phyloP scores from a whole-genome alignment of 2,797 vertebrate species.

The Periophthalmus magnuspinnatus region DNA sequence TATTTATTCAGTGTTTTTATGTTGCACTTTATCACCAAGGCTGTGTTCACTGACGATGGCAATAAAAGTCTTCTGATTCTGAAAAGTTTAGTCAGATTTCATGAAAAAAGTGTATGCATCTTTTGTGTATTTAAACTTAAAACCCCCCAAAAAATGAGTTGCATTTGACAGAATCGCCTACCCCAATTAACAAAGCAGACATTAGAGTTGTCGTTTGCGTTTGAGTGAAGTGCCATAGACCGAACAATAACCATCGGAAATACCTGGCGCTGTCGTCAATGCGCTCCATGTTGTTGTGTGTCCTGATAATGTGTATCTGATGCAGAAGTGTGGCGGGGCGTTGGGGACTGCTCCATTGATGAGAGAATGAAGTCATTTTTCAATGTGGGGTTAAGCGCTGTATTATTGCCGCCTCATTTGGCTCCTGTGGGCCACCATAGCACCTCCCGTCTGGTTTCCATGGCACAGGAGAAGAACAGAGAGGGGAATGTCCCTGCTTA shows the following conservation, averaged over 20 bases:
- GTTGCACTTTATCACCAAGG: too few relatives aligned
- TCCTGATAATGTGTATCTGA: slow-evolving; percentile 46
- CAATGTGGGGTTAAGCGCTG: slow-evolving; percentile 78
- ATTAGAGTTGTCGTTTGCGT: too few relatives aligned
- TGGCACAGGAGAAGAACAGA: slow-evolving; percentile 76
- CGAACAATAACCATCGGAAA: slow-evolving; percentile 61
- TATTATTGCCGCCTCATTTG: slow-evolving; percentile 85
- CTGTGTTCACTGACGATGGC: too few relatives aligned
- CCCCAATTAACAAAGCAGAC: too few relatives aligned
- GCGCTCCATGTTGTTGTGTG: slow-evolving; percentile 23
- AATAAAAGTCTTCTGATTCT: too few relatives aligned
- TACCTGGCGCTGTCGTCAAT: slow-evolving; percentile 58
- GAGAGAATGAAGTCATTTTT: slow-evolving; percentile 84
- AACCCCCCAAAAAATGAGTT: too few relatives aligned
- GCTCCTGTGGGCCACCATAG: slow-evolving; percentile 82
- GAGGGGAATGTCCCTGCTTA: slow-evolving; percentile 77
- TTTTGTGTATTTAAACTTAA: too few relatives aligned
- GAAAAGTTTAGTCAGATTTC: too few relatives aligned
- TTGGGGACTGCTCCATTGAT: slow-evolving; percentile 78
- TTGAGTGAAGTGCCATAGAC: slow-evolving; percentile 37
- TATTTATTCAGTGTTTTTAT: too few relatives aligned
- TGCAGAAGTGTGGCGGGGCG: slow-evolving; percentile 76
- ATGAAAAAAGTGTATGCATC: too few relatives aligned
- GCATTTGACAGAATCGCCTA: too few relatives aligned
- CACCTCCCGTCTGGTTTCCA: slow-evolving; percentile 80